Evolutionary conservation across 2,888 invertebrate genomes (phyloP), one percentile per base, ranked within the genome.

Genomic region (Mycalesis mineus): DNA sequence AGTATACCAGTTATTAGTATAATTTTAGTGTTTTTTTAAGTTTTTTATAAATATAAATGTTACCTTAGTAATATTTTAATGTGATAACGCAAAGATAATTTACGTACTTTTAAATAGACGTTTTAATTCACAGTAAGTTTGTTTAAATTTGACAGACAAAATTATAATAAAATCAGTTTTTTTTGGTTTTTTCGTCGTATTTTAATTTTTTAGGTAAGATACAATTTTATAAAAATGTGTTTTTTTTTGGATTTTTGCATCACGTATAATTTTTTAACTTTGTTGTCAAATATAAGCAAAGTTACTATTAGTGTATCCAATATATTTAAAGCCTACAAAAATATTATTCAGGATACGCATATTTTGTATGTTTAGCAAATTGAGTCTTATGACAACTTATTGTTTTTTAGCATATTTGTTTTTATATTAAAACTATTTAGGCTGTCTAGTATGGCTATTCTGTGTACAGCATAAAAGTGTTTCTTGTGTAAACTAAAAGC

Each of bases 31-130:
- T 15, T 9, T 22, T 47, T 31, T 11, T 15, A 15, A 5, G 5
- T 33, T 33, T 31, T 33, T 47, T 31, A 7, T 7, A 28, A 28
- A 31, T 15, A 13, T 11, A 11, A 33, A 47, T 15, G 47, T 47
- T 47, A 47, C 47, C 47, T 33, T 33, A 33, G 47, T 17, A 33
- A 14, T 47, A 47, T 33, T 47, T 47, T 47, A 15, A 47, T 47
- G 47, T 47, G 47, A 47, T 47, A 47, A 33, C 13, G 28, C 28
- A 45, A 31, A 31, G 28, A 44, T 15, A 0, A 9, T 41, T 40
- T 17, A 41, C 7, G 7, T 33, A 39, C 6, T n/a, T 45, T 45
- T 31, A 31, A 15, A 47, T 47, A 47, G 33, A 14, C 11, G 36
- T 11, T 36, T 9, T 36, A 36, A 36, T 9, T 9, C 11, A 11